Conservation (phyloP, 1,140 invertebrate genomes). For the Babylonia areolata region DNA sequence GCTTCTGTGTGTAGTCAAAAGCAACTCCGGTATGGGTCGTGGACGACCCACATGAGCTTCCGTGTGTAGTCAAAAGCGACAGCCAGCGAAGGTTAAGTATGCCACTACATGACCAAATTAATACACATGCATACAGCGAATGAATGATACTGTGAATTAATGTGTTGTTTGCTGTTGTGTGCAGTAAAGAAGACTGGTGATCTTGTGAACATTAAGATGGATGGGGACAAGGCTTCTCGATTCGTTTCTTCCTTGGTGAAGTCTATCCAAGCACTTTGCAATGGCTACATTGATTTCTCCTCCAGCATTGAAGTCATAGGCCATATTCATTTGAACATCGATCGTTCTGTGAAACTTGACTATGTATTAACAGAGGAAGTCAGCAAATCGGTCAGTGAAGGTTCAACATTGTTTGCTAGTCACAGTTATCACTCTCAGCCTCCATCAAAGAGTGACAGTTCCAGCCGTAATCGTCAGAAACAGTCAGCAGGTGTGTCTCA, state of each 20-base stretch:
- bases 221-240: conserved; percentile 36
- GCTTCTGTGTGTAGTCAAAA: no score
- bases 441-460: background rate
- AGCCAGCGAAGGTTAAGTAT: no score
- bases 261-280: conserved; percentile 39
- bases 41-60: no score
- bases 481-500: conserved; percentile 1
- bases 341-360: conserved; percentile 33
- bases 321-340: conserved; percentile 42
- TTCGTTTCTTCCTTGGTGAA: conserved; percentile 42
- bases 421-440: conserved; percentile 39
- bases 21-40: no score
- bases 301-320: conserved; percentile 46
- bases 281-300: conserved; percentile 45
- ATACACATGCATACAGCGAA: no score
- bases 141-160: no score
- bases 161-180: conserved; percentile 8
- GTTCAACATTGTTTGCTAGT: conserved; percentile 33
- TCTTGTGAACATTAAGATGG: conserved; percentile 41
- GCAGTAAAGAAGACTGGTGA: background rate
- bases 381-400: conserved; percentile 30
- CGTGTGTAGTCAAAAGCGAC: no score
- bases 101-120: no score
- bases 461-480: background rate
- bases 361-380: conserved; percentile 46